A percentile compares a stretch with the other conserved stretches of the same genome.
Conservation (phyloP, 2,113 vertebrate genomes). For the Ciconia maguari region DNA sequence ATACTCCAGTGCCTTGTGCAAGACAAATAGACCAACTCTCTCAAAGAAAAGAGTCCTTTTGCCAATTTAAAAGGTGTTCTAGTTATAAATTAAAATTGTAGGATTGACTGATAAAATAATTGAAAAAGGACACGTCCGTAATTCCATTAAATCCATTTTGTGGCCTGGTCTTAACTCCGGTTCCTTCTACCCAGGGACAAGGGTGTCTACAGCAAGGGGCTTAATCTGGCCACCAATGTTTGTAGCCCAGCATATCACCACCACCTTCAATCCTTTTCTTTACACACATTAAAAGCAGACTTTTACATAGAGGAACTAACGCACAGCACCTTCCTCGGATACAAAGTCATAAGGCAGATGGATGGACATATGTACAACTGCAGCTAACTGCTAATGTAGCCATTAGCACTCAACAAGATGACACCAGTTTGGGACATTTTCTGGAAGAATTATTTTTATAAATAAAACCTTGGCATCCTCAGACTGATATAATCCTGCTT, state of each 20-base stretch:
- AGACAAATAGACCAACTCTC: neutral
- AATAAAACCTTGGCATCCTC: constrained; percentile 20
- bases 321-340: neutral
- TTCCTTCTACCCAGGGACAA: neutral
- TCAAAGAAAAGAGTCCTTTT: neutral
- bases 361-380: neutral
- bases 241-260: neutral
- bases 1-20: neutral
- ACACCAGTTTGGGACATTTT: neutral
- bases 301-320: neutral
- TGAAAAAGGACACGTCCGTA: neutral
- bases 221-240: neutral
- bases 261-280: neutral
- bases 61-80: neutral
- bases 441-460: constrained; percentile 37
- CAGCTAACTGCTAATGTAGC: constrained; percentile 24
- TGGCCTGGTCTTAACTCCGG: neutral
- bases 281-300: neutral
- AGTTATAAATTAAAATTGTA: neutral
- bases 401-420: constrained; percentile 12
- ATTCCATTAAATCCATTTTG: neutral
- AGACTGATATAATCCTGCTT: neutral
- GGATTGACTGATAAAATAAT: neutral
- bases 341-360: constrained; percentile 33
- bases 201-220: neutral